Conservation (phyloP, 2,797 vertebrate species). For the Myiothlypis chrysogaster region DNA sequence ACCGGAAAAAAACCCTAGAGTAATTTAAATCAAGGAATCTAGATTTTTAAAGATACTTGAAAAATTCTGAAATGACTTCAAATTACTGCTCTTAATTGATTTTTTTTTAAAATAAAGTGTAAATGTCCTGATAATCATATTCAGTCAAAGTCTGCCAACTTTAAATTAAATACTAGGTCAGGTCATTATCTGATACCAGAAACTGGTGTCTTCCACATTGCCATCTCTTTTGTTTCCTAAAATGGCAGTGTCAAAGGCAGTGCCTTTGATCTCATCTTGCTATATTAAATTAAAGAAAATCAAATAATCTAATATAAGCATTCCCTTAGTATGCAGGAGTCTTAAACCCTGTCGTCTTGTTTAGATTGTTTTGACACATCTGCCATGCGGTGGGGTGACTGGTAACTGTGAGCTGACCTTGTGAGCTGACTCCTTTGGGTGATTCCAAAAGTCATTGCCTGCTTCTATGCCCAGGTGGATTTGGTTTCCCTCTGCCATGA, state of each 20-base stretch:
- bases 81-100: slow-evolving; percentile 1
- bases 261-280: slow-evolving; percentile 11
- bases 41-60: neutral
- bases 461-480: neutral
- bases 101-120: neutral
- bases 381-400: neutral
- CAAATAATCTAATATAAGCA: neutral
- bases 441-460: neutral
- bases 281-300: slow-evolving; percentile 45
- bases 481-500: neutral
- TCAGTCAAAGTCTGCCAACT: neutral
- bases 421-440: neutral
- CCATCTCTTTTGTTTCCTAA: slow-evolving; percentile 24
- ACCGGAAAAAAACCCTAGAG: neutral
- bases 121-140: neutral
- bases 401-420: neutral
- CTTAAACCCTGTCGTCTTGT: neutral
- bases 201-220: neutral
- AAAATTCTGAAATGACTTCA: neutral
- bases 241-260: slow-evolving; percentile 19
- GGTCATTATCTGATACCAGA: slow-evolving; percentile 4
- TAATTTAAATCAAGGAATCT: neutral
- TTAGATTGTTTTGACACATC: neutral
- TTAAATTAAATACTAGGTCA: slow-evolving; percentile 25
- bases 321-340: neutral